Percentiles rank a stretch among this genome's conserved stretches.
These are phyloP conservation scores for Isoperla grammatica DNA, from an alignment of 2,888 invertebrate species.

Conservation along the genomic window DNA sequence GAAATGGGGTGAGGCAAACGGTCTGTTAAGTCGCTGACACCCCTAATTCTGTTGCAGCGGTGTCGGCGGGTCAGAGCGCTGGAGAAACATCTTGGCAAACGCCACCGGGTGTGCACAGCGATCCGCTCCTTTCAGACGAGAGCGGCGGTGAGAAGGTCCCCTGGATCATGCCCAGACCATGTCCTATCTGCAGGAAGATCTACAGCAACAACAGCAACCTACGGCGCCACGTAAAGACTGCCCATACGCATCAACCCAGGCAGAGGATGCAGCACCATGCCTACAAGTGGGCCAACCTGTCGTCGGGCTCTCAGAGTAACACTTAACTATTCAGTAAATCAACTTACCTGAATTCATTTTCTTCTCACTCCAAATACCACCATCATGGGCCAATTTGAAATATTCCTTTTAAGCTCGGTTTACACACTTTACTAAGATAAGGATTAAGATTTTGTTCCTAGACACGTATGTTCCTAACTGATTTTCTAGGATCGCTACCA, in stretches of 20 bases:
- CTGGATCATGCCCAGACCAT: slow-evolving; percentile 39
- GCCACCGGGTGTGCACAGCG: slow-evolving; percentile 18
- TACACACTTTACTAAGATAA: no score
- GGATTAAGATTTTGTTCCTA: no score
- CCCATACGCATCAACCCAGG: slow-evolving; percentile 11
- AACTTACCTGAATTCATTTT: no score
- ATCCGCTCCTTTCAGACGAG: slow-evolving; percentile 26
- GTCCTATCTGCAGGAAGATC: slow-evolving; percentile 39
- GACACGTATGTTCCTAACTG: no score
- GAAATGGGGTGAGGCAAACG: no score
- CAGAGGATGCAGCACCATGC: slow-evolving; percentile 5
- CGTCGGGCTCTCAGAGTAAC: no score
- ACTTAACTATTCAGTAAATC: no score
- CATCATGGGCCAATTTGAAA: no score
- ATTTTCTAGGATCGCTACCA: no score
- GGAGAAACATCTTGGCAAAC: neutral
- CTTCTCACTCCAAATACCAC: no score
- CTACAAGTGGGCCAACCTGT: neutral
- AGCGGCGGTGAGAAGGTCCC: slow-evolving; percentile 30
- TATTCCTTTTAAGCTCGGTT: no score
- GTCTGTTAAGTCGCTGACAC: no score
- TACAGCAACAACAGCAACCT: slow-evolving; percentile 42
- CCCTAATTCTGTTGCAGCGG: slow-evolving; percentile 36
- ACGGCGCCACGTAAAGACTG: slow-evolving; percentile 34
- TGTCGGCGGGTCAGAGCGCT: slow-evolving; percentile 23